Evolutionary conservation across 64 coral and sea anemone genomes (phyloP).

Genomic region (Acropora yongei): DNA sequence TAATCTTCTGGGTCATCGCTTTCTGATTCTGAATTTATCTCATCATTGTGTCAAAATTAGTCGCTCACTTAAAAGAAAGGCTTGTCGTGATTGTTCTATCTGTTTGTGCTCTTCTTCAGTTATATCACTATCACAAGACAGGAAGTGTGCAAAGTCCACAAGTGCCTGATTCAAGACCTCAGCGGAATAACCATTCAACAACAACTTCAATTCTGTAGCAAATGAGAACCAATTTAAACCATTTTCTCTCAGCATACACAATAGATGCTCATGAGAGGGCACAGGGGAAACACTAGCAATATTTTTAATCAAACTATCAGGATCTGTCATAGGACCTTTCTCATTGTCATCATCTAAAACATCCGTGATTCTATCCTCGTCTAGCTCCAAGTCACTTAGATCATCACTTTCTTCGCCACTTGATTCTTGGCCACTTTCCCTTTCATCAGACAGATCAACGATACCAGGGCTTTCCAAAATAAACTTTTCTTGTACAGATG

Average conservation of each 20-base stretch:
- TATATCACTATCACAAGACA: slow-evolving; percentile 32
- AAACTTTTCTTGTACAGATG: not conserved
- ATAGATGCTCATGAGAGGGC: slow-evolving; percentile 46
- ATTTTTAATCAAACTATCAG: not conserved
- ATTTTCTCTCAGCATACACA: slow-evolving; percentile 50
- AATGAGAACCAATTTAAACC: slow-evolving; percentile 58
- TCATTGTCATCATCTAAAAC: not conserved
- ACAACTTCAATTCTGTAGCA: slow-evolving; percentile 34
- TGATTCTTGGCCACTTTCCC: not conserved
- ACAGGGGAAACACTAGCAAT: not conserved
- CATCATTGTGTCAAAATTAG: not conserved
- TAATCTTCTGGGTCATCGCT: slow-evolving; percentile 49
- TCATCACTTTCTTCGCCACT: not conserved
- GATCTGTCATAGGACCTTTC: not conserved
- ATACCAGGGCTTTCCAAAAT: slow-evolving; percentile 15
- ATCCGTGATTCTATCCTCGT: not conserved
- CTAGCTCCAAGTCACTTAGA: slow-evolving; percentile 1
- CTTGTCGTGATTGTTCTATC: slow-evolving; percentile 55
- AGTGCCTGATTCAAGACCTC: slow-evolving; percentile 43
- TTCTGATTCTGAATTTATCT: slow-evolving; percentile 16
- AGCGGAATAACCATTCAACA: slow-evolving; percentile 11
- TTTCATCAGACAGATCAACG: slow-evolving; percentile 8
- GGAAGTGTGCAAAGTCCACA: slow-evolving; percentile 54
- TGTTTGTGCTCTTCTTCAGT: slow-evolving; percentile 37
- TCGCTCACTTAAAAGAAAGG: slow-evolving; percentile 40